phyloP scores from a whole-genome alignment of 2,797 vertebrate species.

The Pangasius djambal region DNA sequence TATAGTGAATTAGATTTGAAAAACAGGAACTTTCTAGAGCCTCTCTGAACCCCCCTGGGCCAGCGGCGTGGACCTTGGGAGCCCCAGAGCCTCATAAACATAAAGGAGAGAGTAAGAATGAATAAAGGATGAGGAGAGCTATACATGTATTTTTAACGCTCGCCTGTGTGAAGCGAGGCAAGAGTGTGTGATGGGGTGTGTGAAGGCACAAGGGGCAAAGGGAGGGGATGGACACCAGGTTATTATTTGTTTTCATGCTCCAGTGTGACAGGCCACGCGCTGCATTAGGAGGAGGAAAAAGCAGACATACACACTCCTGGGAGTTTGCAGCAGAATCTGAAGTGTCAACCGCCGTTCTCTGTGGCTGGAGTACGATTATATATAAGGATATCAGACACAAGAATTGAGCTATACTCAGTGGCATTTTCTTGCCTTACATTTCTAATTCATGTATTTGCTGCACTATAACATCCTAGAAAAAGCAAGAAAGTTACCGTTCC shows the following conservation, averaged over 20 bases:
- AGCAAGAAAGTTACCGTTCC: background rate
- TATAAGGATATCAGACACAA: slow-evolving; percentile 35
- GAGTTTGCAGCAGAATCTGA: slow-evolving; percentile 35
- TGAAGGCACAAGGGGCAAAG: slow-evolving; percentile 53
- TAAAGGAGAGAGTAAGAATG: slow-evolving; percentile 78
- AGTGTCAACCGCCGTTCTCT: slow-evolving; percentile 24
- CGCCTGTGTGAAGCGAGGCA: slow-evolving; percentile 78
- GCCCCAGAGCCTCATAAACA: slow-evolving; percentile 78
- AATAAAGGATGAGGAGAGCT: slow-evolving; percentile 83
- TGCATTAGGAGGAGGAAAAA: slow-evolving; percentile 48
- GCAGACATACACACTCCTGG: slow-evolving; percentile 27
- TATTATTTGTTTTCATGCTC: slow-evolving; percentile 57
- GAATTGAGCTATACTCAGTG: slow-evolving; percentile 1
- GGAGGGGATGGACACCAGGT: slow-evolving; percentile 47
- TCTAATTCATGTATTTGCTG: slow-evolving; percentile 25
- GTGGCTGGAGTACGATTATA: slow-evolving; percentile 16
- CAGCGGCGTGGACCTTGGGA: slow-evolving; percentile 69
- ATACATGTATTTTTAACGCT: slow-evolving; percentile 83
- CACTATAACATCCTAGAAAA: background rate
- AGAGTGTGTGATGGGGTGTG: slow-evolving; percentile 64
- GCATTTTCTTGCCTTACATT: slow-evolving; percentile 31
- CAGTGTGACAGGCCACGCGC: slow-evolving; percentile 63
- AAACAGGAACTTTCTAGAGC: slow-evolving; percentile 74
- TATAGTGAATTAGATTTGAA: slow-evolving; percentile 73
- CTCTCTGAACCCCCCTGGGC: slow-evolving; percentile 68